These are phyloP conservation scores for Acromyrmex echinatior DNA, from an alignment of 1,140 invertebrate species.

Conservation along the genomic window DNA sequence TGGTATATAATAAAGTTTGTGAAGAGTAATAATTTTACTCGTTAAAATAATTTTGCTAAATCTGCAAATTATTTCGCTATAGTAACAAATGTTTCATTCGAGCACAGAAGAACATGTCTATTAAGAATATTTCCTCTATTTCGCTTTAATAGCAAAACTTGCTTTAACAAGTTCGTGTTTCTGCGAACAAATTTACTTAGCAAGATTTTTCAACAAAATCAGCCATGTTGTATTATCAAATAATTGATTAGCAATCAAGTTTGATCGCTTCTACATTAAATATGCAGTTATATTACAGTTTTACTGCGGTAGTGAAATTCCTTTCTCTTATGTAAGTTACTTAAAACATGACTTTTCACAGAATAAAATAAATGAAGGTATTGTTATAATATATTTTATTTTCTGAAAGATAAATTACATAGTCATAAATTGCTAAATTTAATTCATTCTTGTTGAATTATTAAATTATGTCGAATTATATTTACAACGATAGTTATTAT, in stretches of 20 bases:
- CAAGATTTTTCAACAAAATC: slow-evolving; percentile 23
- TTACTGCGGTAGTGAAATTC: not conserved
- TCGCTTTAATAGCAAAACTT: not conserved
- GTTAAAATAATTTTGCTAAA: not conserved
- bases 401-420: not conserved
- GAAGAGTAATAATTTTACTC: not conserved
- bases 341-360: not conserved
- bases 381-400: not conserved
- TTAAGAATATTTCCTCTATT: not conserved
- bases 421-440: not conserved
- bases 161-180: not conserved
- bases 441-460: not conserved
- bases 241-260: slow-evolving; percentile 6
- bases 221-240: not conserved
- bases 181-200: slow-evolving; percentile 4
- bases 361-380: not conserved
- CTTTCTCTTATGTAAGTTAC: not conserved
- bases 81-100: not conserved
- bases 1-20: not conserved
- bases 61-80: not conserved
- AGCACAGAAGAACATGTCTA: not conserved
- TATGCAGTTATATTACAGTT: not conserved
- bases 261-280: not conserved
- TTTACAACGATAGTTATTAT: not conserved
- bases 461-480: not conserved